phyloP scores from a whole-genome alignment of 1,140 invertebrate species.

The Alviniconcha marisindica region DNA sequence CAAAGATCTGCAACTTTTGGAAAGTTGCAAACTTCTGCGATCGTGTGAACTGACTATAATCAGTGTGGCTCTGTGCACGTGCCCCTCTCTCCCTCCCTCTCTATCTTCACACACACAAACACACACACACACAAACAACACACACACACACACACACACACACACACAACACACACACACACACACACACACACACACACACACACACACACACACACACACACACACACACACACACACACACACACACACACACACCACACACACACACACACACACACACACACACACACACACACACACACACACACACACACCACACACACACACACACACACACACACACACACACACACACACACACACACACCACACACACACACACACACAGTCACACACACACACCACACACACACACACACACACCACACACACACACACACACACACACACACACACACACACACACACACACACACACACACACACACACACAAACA shows the following conservation, averaged over 20 bases:
- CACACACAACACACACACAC: not conserved
- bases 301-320: slow-evolving; percentile 1
- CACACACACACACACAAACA: slow-evolving; percentile 30
- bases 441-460: not conserved
- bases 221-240: not conserved
- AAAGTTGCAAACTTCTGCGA: not conserved
- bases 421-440: not conserved
- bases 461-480: slow-evolving; percentile 1
- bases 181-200: not conserved
- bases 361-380: slow-evolving; percentile 22
- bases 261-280: not conserved
- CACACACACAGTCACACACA: not conserved
- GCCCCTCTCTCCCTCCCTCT: not conserved
- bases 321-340: not conserved
- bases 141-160: not conserved
- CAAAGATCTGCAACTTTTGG: not conserved
- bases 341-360: slow-evolving; percentile 17
- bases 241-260: not conserved
- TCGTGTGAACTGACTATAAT: not conserved
- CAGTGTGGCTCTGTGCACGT: not conserved
- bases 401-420: slow-evolving; percentile 3
- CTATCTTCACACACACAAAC: not conserved
- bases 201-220: not conserved
- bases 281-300: not conserved
- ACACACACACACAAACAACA: not conserved